Base-by-base conservation (phyloP, 2,113 vertebrate species). In the Vombatus ursinus region DNA sequence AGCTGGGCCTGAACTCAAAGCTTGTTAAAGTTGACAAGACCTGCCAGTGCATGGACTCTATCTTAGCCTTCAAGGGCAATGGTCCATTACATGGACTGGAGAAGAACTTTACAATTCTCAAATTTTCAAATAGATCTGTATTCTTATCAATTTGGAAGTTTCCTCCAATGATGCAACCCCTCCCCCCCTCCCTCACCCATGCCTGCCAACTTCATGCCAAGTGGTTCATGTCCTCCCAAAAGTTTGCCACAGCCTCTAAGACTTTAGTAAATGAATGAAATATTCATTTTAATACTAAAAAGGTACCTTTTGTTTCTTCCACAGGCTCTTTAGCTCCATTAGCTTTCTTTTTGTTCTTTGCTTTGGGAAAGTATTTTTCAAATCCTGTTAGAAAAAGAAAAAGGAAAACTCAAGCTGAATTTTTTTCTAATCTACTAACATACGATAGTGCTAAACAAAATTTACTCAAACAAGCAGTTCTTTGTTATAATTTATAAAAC, bases 351-450 rank as follows among this genome's bases (percentile, higher is more conserved):
- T 95, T 95, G 97, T 99, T 99, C 97, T 98, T 98, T 92, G 98
- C 98, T 96, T 99, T 99, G 53, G 99, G 99, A 98, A 99, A 99
- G 97, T 99, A 99, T 97, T 99, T 99, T 97, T 99, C 99, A 99
- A 99, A 99, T 95, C 99, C 99, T 99, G 95, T 95, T 95, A 97
- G 95, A 53, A 97, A 68, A 96, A 22, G 91, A 57, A 96, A 47
- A 91, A 92, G 51, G 94, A 95, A 90, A 94, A 23, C 31, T 95
- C 92, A 95, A 92, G 96, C 51, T 11, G 95, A 89, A 51, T 1
- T 37, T 31, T 68, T 68, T 51, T 54, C 50, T 0, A 92, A 4
- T 0, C 49, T 92, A 95, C 91, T 77, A 93, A 57, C 93, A 95
- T 37, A 2, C 47, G 3, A 52, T 53, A 53, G 48, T 92, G 24